Evolutionary conservation across 2,888 invertebrate species (phyloP).

Genomic region (Macrophya alboannulata): DNA sequence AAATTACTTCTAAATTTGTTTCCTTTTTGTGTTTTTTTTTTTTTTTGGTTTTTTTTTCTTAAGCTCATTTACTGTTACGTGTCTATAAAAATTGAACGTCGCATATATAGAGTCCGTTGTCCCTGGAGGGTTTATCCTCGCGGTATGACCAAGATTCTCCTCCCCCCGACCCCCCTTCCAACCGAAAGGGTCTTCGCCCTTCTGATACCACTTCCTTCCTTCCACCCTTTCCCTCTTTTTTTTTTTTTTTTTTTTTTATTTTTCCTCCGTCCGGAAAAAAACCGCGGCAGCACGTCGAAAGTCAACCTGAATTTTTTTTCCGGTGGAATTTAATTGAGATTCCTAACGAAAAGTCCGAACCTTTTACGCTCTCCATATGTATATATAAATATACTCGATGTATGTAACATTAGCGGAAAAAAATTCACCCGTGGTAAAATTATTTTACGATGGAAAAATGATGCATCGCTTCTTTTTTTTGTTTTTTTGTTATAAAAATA

Average conservation of each 20-base stretch:
- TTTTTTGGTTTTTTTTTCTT: neutral
- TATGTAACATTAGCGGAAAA: neutral
- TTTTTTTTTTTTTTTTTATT: no score
- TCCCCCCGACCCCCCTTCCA: neutral
- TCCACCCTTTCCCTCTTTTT: no score
- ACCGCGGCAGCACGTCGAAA: no score
- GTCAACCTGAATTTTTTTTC: conserved; percentile 27
- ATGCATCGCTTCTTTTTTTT: no score
- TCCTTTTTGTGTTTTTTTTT: neutral
- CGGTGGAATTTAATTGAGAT: conserved; percentile 40
- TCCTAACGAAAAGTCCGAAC: conserved; percentile 19
- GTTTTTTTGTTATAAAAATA: no score
- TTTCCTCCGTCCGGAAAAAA: neutral
- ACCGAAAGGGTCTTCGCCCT: conserved; percentile 42
- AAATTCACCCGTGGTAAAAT: no score
- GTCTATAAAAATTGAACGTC: neutral
- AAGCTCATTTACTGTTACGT: neutral
- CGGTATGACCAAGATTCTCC: conserved; percentile 1
- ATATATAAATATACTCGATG: no score
- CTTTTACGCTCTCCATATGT: neutral
- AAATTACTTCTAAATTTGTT: no score
- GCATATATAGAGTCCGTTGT: neutral
- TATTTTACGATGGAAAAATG: no score
- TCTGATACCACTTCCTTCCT: neutral
- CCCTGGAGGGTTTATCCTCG: neutral